Conservation (phyloP, 2,113 vertebrate species). For the Fulica atra region DNA sequence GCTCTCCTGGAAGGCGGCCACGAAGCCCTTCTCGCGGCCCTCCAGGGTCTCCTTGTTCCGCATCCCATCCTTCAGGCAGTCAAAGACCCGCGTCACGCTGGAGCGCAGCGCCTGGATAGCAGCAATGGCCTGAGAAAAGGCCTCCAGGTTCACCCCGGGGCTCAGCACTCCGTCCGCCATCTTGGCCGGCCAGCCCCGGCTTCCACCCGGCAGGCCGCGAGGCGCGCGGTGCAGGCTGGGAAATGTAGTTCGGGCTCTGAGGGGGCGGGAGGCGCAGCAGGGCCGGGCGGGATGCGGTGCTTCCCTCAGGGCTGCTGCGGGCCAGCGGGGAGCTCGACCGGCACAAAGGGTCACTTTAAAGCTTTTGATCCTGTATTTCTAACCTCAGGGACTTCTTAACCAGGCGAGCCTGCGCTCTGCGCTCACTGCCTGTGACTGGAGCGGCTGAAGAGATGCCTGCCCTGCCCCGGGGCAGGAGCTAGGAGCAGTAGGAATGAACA, state of each 20-base stretch:
- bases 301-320: neutral
- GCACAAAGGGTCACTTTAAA: rapidly evolving
- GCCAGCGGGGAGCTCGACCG: rapidly evolving
- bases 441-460: neutral
- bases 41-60: slow-evolving; percentile 93
- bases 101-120: slow-evolving; percentile 96
- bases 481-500: rapidly evolving
- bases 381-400: neutral
- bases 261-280: rapidly evolving
- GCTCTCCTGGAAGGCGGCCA: slow-evolving; percentile 92
- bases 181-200: neutral
- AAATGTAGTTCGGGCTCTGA: slow-evolving; percentile 56
- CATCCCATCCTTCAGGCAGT: slow-evolving; percentile 96
- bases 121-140: slow-evolving; percentile 92
- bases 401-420: too few species aligned
- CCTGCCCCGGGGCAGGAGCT: too few species aligned
- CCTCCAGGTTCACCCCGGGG: slow-evolving; percentile 94
- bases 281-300: neutral
- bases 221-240: slow-evolving; percentile 42
- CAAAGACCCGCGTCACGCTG: slow-evolving; percentile 94
- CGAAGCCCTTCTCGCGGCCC: slow-evolving; percentile 90
- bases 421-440: too few species aligned
- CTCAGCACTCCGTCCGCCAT: slow-evolving; percentile 90
- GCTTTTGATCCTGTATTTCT: too few species aligned
- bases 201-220: neutral